Base-by-base conservation (phyloP, 2,113 vertebrate genomes). In the Pelvicachromis taeniatus region DNA sequence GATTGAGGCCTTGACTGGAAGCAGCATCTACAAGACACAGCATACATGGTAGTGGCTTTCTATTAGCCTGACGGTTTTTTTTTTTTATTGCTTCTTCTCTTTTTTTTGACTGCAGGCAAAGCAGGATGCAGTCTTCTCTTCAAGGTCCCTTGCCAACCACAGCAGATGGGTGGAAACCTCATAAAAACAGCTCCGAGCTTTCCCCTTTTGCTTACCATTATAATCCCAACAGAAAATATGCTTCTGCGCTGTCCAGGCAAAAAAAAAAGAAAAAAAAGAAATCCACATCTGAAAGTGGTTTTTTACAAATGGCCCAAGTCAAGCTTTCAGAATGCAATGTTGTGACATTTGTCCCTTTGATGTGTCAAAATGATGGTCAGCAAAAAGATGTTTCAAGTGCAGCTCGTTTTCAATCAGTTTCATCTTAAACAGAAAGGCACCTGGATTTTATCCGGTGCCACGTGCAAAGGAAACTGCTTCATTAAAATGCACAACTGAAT, bases 1-100 rank as follows among this genome's bases (percentile, higher is more conserved):
- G 93, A 94, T 91, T 91, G 92, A 93, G 89, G 89, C 89, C 92
- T 91, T 91, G 95, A 93, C 91, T 93, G 75, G 59, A 83, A 93
- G 82, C 86, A 90, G 85, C 85, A 87, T 89, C 85, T 86, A 87
- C 45, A 52, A 93, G 85, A 83, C 55, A 42, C 83, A 79, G 84
- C 80, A 83, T 89, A 91, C 58, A 84, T 89, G 84, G 82, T 83
- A 82, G 86, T 87, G 85, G 89, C 73, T 93, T 85, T 89, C 87
- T 92, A 92, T 92, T 93, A 91, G 89, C 78, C 79, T 87, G 84
- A 89, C 90, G 61, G 45, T n/a, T 42, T 77, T 77, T 82, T 68
- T 65, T 88, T 75, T 89, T 81, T 81, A 80, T 75, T 89, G 33
- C 85, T 81, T 86, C 52, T 89, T 85, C 88, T 88, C 73, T 88